These are phyloP conservation scores for Myioborus melanocephalus DNA, from an alignment of 2,797 vertebrate genomes.

Conservation along the genomic window DNA sequence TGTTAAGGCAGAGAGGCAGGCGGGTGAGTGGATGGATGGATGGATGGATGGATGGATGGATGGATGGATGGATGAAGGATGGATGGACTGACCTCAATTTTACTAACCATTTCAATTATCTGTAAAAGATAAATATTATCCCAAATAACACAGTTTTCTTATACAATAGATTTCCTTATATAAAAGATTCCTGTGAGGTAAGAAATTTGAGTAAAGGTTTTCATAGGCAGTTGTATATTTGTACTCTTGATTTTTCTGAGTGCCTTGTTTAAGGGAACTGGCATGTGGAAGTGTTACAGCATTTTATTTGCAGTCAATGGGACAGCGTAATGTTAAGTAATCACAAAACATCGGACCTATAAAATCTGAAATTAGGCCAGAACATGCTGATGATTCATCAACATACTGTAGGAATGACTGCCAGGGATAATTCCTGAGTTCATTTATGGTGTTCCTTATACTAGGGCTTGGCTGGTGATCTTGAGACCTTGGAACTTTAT, in stretches of 20 bases:
- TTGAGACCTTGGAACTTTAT: neutral
- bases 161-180: neutral
- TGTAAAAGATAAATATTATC: neutral
- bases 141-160: neutral
- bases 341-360: neutral
- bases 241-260: neutral
- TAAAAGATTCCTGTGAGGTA: neutral
- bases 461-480: neutral
- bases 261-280: neutral
- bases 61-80: neutral
- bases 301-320: neutral
- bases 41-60: neutral
- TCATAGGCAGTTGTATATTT: neutral
- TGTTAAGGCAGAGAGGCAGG: neutral
- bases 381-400: neutral
- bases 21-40: rapidly evolving
- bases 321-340: neutral
- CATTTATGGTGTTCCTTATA: neutral
- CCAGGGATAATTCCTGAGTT: neutral
- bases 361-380: neutral
- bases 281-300: neutral
- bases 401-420: neutral
- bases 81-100: neutral
- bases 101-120: neutral
- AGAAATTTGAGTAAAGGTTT: neutral